Conservation (phyloP, 1,140 invertebrate genomes). For the Drosophila aff. region DNA sequence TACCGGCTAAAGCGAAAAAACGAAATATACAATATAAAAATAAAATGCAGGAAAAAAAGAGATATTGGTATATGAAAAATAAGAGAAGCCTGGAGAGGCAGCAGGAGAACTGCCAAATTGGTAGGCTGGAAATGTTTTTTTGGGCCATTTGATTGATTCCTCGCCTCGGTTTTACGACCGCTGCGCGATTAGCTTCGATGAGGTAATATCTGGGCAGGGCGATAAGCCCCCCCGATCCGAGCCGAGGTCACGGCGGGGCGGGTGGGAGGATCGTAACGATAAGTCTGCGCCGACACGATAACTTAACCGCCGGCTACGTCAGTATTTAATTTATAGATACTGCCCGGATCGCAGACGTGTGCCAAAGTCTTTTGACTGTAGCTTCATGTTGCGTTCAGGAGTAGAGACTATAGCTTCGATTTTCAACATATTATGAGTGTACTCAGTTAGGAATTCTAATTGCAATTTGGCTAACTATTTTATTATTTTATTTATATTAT, state of each 20-base stretch:
- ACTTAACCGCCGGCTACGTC: slow-evolving; percentile 50
- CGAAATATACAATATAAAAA: not conserved
- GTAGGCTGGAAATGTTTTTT: slow-evolving; percentile 33
- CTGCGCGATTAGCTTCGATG: slow-evolving; percentile 54
- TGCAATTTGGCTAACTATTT: no score
- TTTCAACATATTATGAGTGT: not conserved
- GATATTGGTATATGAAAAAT: not conserved
- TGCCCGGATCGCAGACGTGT: not conserved
- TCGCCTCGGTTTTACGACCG: slow-evolving; percentile 28
- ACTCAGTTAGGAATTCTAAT: no score
- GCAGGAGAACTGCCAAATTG: slow-evolving; percentile 41
- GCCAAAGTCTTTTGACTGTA: not conserved
- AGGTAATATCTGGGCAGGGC: slow-evolving; percentile 60
- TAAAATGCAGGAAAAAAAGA: slow-evolving; percentile 4
- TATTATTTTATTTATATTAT: no score
- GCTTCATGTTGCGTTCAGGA: not conserved
- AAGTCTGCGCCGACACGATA: slow-evolving; percentile 23
- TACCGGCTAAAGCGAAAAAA: slow-evolving; percentile 13
- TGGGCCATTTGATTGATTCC: slow-evolving; percentile 65
- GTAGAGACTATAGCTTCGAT: not conserved
- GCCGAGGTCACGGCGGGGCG: not conserved
- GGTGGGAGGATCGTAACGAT: slow-evolving; percentile 21
- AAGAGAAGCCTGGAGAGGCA: slow-evolving; percentile 18
- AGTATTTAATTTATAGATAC: slow-evolving; percentile 77
- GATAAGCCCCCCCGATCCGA: slow-evolving; percentile 51